A percentile compares a stretch with the other conserved stretches of the same genome.
Evolutionary conservation across 2,888 invertebrate species (phyloP).

Genomic region (Eumerus sabulonum): DNA sequence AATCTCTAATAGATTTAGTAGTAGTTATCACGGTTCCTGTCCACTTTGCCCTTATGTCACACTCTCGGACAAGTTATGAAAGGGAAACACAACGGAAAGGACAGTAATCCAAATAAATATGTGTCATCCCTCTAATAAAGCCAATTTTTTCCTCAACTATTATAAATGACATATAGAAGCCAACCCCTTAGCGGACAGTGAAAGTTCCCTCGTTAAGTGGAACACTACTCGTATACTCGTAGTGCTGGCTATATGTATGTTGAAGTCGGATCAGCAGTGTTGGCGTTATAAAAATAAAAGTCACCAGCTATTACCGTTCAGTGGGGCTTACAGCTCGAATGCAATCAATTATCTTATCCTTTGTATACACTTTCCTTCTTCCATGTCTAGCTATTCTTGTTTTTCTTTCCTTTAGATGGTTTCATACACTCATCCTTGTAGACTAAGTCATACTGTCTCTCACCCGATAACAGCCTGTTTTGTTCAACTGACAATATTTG

Average conservation of each 20-base stretch:
- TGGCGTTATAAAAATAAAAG: conserved; percentile 67
- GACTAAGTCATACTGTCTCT: neutral
- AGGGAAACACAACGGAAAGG: conserved; percentile 47
- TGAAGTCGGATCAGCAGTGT: conserved; percentile 37
- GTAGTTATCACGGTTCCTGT: neutral
- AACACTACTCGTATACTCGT: too few species aligned
- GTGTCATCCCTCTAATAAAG: conserved; percentile 67
- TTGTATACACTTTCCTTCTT: conserved; percentile 53
- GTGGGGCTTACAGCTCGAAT: conserved; percentile 33
- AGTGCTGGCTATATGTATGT: conserved; percentile 45
- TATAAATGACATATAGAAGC: conserved; percentile 22
- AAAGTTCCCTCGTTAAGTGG: conserved; percentile 42
- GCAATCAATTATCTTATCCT: conserved; percentile 69
- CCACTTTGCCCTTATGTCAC: conserved; percentile 33
- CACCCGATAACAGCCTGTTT: conserved; percentile 18
- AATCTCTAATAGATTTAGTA: conserved; percentile 59
- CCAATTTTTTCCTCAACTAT: conserved; percentile 51
- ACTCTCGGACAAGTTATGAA: conserved; percentile 33
- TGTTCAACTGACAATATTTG: conserved; percentile 66
- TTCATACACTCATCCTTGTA: neutral
- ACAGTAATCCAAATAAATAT: conserved; percentile 65
- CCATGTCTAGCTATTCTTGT: conserved; percentile 44
- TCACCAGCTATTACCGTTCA: conserved; percentile 61
- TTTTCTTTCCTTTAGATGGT: conserved; percentile 11
- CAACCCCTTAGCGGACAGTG: neutral